These are phyloP conservation scores for Sebastes hubbsi DNA, from an alignment of 2,797 vertebrate genomes.

Conservation along the genomic window DNA sequence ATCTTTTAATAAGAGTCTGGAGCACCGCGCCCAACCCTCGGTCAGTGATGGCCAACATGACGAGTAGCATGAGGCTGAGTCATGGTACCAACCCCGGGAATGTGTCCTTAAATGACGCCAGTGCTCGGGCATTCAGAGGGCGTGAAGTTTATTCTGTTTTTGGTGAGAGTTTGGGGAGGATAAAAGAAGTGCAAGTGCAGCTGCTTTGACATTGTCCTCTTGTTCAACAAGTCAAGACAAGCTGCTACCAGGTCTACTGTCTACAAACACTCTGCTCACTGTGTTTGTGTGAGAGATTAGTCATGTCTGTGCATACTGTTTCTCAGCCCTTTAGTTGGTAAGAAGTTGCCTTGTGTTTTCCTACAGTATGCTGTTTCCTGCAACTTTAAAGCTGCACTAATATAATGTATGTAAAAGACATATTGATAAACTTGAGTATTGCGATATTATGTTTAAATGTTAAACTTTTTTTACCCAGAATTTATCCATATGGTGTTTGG, in stretches of 20 bases:
- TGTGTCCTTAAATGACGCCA: conserved; percentile 28
- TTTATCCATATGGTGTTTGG: too few species aligned
- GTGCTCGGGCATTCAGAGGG: background rate
- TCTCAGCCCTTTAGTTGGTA: background rate
- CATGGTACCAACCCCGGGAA: conserved; percentile 23
- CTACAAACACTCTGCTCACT: conserved; percentile 3
- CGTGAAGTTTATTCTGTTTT: background rate
- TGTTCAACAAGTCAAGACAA: conserved; percentile 29
- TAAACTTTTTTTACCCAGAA: too few species aligned
- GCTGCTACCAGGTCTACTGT: conserved; percentile 16
- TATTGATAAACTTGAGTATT: too few species aligned
- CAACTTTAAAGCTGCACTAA: background rate
- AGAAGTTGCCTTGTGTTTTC: background rate
- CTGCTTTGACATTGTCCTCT: background rate
- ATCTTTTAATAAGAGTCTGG: background rate
- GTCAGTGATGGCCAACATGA: background rate
- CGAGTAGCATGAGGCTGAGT: conserved; percentile 28
- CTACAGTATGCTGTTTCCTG: background rate
- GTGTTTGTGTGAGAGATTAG: background rate
- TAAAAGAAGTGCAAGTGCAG: conserved; percentile 7
- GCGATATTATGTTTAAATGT: too few species aligned
- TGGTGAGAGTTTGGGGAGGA: background rate
- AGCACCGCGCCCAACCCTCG: conserved; percentile 26
- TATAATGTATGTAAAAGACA: too few species aligned
- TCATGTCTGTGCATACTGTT: background rate